Evolutionary conservation across 2,113 vertebrate genomes (phyloP), one percentile per base, ranked within the genome.

Genomic region (Engystomops pustulosus): DNA sequence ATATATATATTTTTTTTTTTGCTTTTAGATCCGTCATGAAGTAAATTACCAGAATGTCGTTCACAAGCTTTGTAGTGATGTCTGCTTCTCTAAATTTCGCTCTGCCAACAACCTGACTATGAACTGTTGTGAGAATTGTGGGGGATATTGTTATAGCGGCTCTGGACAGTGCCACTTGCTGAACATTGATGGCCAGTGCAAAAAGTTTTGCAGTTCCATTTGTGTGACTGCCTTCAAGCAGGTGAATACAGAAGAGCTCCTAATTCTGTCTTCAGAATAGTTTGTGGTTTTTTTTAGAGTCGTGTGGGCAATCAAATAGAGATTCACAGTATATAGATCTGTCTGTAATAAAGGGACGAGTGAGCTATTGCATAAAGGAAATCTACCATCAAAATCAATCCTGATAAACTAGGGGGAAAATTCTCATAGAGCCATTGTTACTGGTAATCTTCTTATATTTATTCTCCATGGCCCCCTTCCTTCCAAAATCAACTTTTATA

Each of bases 1-100:
- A n/a, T n/a, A n/a, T n/a, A n/a, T n/a, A n/a, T n/a, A n/a, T n/a
- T n/a, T n/a, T 65, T 34, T 65, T 5, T 20, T 20, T 55, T 69
- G 5, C 17, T 81, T 70, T 27, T 82, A 99, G 97, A 96, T 94
- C 85, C 95, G 95, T 80, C 97, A 99, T 0, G 96, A 98, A 88
- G 97, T 99, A 83, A 95, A 96, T 86, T 95, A 98, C 88, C 94
- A 95, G 86, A 96, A 96, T 0, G 88, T 94, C 0, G 92, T 96
- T 5, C 96, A 99, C 87, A 97, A 96, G 90, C 92, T 99, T 53
- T 99, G 98, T 93, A 97, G 97, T 0, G 96, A 99, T 11, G 86
- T 89, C 80, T 99, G 98, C 53, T 99, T 99, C 85, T 95, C 94
- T 77, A 94, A 95, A 44, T 99, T 99, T 91, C 96, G 98, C 2